A percentile compares a stretch with the other conserved stretches of the same genome.
Conservation (phyloP, 2,797 vertebrate genomes). For the Catostomus latipinnis region DNA sequence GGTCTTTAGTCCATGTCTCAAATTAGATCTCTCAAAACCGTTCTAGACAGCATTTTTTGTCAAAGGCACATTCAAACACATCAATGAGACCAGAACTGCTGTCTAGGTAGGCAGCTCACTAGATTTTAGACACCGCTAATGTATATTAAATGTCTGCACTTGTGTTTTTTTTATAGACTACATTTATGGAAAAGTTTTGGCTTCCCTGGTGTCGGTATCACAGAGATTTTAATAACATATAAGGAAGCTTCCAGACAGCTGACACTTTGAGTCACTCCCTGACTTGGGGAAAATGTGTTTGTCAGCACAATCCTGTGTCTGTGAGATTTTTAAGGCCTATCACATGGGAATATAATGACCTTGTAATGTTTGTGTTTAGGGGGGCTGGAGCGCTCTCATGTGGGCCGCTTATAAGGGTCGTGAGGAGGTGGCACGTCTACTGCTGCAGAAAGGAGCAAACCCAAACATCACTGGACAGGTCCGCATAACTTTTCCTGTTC, state of each 20-base stretch:
- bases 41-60: not conserved
- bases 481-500: constrained; percentile 26
- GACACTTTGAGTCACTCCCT: constrained; percentile 49
- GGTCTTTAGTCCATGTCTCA: not conserved
- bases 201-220: too few species aligned
- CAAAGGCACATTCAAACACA: not conserved
- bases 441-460: constrained; percentile 92
- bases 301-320: constrained; percentile 17
- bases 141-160: too few species aligned
- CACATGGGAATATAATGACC: constrained; percentile 21
- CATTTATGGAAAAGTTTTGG: too few species aligned
- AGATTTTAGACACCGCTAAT: too few species aligned
- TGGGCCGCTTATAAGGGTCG: constrained; percentile 96
- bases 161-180: too few species aligned
- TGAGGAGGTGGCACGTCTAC: constrained; percentile 85
- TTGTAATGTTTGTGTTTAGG: constrained; percentile 73
- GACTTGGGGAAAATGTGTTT: constrained; percentile 46
- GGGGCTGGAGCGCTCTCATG: constrained; percentile 97
- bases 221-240: constrained; percentile 59
- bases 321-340: constrained; percentile 7
- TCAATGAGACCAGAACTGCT: not conserved
- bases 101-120: constrained; percentile 41
- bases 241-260: constrained; percentile 28
- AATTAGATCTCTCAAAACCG: not conserved
- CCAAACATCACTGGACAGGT: constrained; percentile 98